These are phyloP conservation scores for Eretmocerus hayati DNA, from an alignment of 2,888 invertebrate genomes.

Conservation along the genomic window DNA sequence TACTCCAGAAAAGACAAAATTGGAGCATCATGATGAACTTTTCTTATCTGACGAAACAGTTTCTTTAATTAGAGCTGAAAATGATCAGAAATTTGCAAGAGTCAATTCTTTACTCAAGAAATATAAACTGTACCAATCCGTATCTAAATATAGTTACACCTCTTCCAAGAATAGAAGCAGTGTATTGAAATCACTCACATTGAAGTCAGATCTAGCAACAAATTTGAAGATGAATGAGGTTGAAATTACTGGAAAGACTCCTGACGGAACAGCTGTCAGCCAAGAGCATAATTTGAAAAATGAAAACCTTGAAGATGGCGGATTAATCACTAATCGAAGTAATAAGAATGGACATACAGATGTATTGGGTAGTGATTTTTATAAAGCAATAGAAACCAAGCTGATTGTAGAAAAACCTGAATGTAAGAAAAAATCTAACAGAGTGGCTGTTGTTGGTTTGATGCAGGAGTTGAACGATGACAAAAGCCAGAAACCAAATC, in stretches of 20 bases:
- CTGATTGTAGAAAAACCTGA: conserved; percentile 38
- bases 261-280: background rate
- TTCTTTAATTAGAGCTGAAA: background rate
- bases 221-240: too few relatives aligned
- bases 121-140: conserved; percentile 26
- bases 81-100: background rate
- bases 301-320: too few relatives aligned
- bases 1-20: background rate
- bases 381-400: conserved; percentile 40
- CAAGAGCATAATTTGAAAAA: background rate
- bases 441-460: conserved; percentile 32
- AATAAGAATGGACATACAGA: background rate
- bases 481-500: conserved; percentile 28
- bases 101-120: conserved; percentile 28
- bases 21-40: too few relatives aligned
- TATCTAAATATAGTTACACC: conserved; percentile 29
- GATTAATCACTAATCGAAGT: too few relatives aligned
- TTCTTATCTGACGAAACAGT: background rate
- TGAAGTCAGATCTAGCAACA: background rate
- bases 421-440: conserved; percentile 27
- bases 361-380: conserved; percentile 14
- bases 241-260: background rate
- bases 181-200: background rate
- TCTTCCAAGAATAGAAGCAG: conserved; percentile 25
- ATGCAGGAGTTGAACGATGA: conserved; percentile 33